Percentiles rank a stretch among this genome's conserved stretches.
Evolutionary conservation across 2,113 vertebrate genomes (phyloP).

Genomic region (Ranitomeya variabilis): DNA sequence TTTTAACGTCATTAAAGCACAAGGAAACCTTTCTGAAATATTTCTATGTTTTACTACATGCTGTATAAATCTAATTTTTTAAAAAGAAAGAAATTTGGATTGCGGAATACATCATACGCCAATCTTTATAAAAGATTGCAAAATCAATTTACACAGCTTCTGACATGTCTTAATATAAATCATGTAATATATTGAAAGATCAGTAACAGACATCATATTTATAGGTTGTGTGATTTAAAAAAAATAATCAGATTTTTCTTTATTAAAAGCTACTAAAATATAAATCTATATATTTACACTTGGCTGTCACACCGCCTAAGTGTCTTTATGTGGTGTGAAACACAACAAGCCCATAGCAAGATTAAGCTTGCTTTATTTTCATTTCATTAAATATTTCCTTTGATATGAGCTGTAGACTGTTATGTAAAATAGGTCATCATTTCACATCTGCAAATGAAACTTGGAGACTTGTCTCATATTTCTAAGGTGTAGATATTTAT

Average conservation of each 20-base stretch:
- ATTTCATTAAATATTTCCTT: constrained; percentile 50
- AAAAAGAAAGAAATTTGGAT: too few relatives aligned
- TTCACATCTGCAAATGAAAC: constrained; percentile 47
- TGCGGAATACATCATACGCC: neutral
- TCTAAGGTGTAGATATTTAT: constrained; percentile 4
- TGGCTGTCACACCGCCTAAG: constrained; percentile 42
- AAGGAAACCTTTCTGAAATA: too few relatives aligned
- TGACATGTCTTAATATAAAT: neutral
- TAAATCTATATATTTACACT: constrained; percentile 14
- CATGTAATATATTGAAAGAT: neutral
- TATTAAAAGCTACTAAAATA: constrained; percentile 9
- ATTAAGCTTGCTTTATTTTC: constrained; percentile 54
- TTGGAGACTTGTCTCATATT: constrained; percentile 40
- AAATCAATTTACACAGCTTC: neutral
- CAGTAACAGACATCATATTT: neutral
- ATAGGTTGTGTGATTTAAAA: neutral
- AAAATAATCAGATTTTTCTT: neutral
- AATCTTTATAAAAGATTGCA: neutral
- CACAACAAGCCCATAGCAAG: constrained; percentile 27
- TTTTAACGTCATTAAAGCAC: too few relatives aligned
- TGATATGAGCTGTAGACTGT: constrained; percentile 32
- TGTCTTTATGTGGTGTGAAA: constrained; percentile 50
- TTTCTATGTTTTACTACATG: too few relatives aligned
- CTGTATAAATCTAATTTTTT: too few relatives aligned
- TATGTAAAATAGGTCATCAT: constrained; percentile 48